A percentile compares a stretch with the other conserved stretches of the same genome.
Evolutionary conservation across 2,797 vertebrate genomes (phyloP).

Genomic region (Bufotes viridis): DNA sequence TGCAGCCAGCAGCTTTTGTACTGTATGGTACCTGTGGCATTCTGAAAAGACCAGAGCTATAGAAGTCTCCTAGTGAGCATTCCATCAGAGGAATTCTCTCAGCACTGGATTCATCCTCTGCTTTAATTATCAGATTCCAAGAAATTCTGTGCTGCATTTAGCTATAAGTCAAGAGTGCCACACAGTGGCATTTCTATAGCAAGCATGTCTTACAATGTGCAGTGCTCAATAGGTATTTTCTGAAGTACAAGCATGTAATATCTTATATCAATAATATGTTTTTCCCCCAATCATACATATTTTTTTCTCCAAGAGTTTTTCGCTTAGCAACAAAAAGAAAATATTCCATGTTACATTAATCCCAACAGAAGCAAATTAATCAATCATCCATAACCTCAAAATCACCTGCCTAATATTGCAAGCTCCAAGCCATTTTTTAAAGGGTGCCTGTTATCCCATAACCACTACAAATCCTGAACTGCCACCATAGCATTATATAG

Average conservation of each 20-base stretch:
- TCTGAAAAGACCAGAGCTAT: neutral
- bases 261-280: neutral
- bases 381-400: too few relatives aligned
- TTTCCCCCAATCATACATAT: neutral
- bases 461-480: too few relatives aligned
- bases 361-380: neutral
- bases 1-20: neutral
- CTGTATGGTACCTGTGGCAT: neutral
- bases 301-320: neutral
- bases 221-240: neutral
- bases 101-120: neutral
- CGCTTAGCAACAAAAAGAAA: neutral
- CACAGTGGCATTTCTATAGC: constrained; percentile 40
- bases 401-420: too few relatives aligned
- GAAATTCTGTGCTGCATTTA: constrained; percentile 17
- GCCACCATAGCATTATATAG: too few relatives aligned
- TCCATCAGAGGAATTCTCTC: neutral
- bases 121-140: constrained; percentile 23
- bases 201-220: constrained; percentile 3
- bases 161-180: constrained; percentile 50
- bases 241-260: neutral
- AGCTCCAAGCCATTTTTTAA: too few relatives aligned
- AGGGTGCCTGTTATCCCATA: too few relatives aligned
- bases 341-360: neutral
- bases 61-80: constrained; percentile 2